Evolutionary conservation across 2,888 invertebrate genomes (phyloP), one percentile per base, ranked within the genome.

Genomic region (Apodemia duryi): DNA sequence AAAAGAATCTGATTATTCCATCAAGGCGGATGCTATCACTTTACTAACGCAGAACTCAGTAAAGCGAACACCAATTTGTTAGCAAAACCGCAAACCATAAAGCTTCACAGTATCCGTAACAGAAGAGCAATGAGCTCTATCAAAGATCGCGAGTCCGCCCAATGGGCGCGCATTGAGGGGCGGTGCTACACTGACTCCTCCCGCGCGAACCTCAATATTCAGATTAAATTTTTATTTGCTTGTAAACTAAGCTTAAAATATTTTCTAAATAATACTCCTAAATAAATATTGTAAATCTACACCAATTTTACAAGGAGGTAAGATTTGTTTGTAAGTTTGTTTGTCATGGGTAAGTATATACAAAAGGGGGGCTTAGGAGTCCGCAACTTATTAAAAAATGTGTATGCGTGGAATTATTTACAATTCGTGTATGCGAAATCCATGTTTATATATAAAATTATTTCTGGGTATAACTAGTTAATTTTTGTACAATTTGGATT

Each of bases 111-210:
- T 63, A 63, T 67, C 66, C 63, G 67, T 69, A 66, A 67, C 68
- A 64, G 54, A 57, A 57, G 54, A 57, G 54, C 54, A 57, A 57
- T 63, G 66, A 63, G 68, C 66, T 67, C 69, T 67, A 67, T 67
- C 67, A 64, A 64, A 43, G 29, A 11, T n/a, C 60, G 66, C 71
- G 74, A 69, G 76, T 70, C 83, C 82, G 85, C 86, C 88, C 87
- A 84, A 79, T 83, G 85, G 80, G 83, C 84, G 86, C 82, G 86
- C 85, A 69, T 72, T 63, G 66, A 61, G 76, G 75, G 89, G 89
- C 87, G 90, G 85, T 68, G 80, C 83, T 71, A 67, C 62, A 43
- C 54, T 75, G 54, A 84, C 85, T 74, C 80, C 89, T 74, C 86
- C 89, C 82, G 65, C 67, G 63, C 65, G 54, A 11, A 11, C 11